Conservation (phyloP, 2,797 vertebrate species). For the Astyanax mexicanus region DNA sequence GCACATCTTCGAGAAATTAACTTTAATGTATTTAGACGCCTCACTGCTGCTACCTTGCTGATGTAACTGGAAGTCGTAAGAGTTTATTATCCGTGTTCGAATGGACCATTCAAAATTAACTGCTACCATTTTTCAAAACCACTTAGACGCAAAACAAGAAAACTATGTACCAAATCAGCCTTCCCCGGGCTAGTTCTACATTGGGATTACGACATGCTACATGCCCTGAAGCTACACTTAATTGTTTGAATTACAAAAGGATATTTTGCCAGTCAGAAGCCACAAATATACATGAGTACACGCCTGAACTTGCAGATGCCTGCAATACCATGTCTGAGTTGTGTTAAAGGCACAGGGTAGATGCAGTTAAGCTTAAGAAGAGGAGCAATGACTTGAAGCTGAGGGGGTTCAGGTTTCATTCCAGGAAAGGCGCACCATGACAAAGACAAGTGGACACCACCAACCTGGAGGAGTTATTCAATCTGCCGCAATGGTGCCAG, state of each 20-base stretch:
- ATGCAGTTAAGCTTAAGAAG: constrained; percentile 9
- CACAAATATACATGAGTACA: constrained; percentile 40
- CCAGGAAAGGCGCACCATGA: constrained; percentile 18
- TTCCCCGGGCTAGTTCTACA: background rate
- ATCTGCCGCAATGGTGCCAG: constrained; percentile 13
- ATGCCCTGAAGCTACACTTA: background rate
- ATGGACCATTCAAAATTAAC: background rate
- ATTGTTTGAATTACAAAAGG: constrained; percentile 20
- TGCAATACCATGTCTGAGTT: constrained; percentile 1
- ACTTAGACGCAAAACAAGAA: too few species aligned
- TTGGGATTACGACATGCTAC: constrained; percentile 19
- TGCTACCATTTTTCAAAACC: too few species aligned
- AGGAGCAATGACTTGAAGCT: background rate
- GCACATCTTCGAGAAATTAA: too few species aligned
- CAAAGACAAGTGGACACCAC: constrained; percentile 55
- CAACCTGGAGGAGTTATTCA: constrained; percentile 22
- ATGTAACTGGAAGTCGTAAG: too few species aligned
- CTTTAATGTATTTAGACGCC: too few species aligned
- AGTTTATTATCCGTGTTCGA: too few species aligned
- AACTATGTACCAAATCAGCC: background rate
- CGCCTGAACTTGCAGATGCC: constrained; percentile 27
- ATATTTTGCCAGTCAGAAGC: constrained; percentile 21
- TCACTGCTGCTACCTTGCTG: too few species aligned
- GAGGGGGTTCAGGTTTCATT: constrained; percentile 7
- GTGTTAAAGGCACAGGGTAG: constrained; percentile 24